Base-by-base conservation (phyloP, 2,113 vertebrate species). In the Syngnathus scovelli region DNA sequence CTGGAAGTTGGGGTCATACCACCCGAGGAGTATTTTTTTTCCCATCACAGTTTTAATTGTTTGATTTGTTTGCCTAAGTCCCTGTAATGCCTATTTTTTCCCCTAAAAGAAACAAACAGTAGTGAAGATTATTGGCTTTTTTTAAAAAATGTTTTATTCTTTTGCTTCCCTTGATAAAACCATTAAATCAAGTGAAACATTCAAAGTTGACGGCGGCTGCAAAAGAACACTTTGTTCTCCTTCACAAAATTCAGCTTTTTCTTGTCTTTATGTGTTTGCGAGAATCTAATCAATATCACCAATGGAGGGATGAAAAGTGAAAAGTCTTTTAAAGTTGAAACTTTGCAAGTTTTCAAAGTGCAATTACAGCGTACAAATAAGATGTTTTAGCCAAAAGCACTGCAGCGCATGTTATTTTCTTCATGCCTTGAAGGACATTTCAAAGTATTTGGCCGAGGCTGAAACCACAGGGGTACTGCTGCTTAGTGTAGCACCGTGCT, bases 291-390 rank as follows among this genome's bases (percentile, higher is more conserved):
- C 88, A 81, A 87, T 88, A 88, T 82, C 81, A 76, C 67, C 86
- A 83, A 85, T 71, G 83, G 83, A 74, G 70, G 61, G 73, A 79
- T 80, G 78, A 84, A 82, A 86, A 86, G 76, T 77, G 66, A 83
- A 44, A 84, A 82, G 83, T 85, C 82, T 58, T 76, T 21, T 65
- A 85, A 89, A 85, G 78, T 85, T 86, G 83, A 80, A 85, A 86
- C 89, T 84, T 86, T 87, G 81, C 80, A 87, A 89, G 86, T 88
- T 90, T 87, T 86, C 76, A 87, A 88, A 90, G 83, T 59, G 63
- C 85, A 89, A 89, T 90, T 89, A 89, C 59, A 77, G 81, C 82
- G 82, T 86, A 89, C 86, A 89, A 89, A 89, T 84, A 86, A 73
- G 79, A 88, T 36, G 43, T 54, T 85, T 89, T 88, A 84, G 85